phyloP scores from a whole-genome alignment of 2,797 vertebrate species.

The Euthynnus affinis region DNA sequence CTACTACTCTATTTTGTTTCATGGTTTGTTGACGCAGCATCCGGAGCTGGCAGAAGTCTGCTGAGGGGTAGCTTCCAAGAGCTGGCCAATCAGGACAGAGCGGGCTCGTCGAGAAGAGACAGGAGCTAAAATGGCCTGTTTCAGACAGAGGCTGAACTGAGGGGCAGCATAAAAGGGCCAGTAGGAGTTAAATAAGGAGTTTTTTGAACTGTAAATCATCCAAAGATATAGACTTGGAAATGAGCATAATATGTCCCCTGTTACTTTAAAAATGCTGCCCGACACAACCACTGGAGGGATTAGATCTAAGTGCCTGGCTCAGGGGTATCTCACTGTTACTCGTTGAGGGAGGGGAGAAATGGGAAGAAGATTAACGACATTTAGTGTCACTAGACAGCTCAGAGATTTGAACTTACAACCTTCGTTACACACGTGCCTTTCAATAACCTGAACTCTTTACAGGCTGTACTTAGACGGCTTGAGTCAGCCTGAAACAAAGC shows the following conservation, averaged over 20 bases:
- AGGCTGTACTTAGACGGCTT: not conserved
- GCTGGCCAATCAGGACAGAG: too few species aligned
- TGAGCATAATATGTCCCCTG: not conserved
- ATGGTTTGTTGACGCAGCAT: too few species aligned
- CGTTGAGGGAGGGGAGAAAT: not conserved
- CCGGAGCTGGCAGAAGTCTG: too few species aligned
- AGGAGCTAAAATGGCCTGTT: too few species aligned
- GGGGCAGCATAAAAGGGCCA: not conserved
- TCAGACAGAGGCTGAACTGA: not conserved
- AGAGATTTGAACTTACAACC: slow-evolving; percentile 21
- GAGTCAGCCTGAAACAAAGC: slow-evolving; percentile 9
- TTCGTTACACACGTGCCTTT: not conserved
- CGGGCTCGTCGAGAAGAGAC: too few species aligned
- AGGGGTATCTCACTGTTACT: slow-evolving; percentile 15
- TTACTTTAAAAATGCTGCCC: slow-evolving; percentile 36
- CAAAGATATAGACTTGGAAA: not conserved
- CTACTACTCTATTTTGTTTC: too few species aligned
- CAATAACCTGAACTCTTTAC: not conserved
- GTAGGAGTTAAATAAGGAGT: not conserved
- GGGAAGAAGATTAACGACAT: slow-evolving; percentile 7
- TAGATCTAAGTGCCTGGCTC: slow-evolving; percentile 39
- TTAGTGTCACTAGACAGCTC: slow-evolving; percentile 20
- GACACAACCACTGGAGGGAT: slow-evolving; percentile 20
- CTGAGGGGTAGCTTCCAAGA: too few species aligned
- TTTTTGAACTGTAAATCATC: not conserved